These are phyloP conservation scores for Drosophila gunungcola DNA, from an alignment of 1,140 invertebrate species.

Conservation along the genomic window DNA sequence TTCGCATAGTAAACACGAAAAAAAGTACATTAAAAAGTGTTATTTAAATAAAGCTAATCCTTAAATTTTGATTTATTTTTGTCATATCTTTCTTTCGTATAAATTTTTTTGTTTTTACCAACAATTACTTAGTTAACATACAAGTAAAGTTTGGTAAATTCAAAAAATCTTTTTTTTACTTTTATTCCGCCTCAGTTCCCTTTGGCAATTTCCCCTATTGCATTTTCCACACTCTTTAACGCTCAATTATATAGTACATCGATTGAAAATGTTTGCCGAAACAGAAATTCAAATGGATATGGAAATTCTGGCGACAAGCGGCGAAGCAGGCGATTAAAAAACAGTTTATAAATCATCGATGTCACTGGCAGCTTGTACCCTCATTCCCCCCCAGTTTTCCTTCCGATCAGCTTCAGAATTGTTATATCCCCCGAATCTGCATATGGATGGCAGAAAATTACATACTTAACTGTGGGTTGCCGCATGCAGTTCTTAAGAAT, in stretches of 20 bases:
- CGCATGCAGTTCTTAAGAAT: slow-evolving; percentile 58
- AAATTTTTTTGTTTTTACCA: too few relatives aligned
- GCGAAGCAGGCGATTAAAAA: slow-evolving; percentile 54
- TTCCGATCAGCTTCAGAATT: not conserved
- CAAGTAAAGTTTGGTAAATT: slow-evolving; percentile 22
- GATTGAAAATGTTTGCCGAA: slow-evolving; percentile 57
- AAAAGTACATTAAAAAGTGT: too few relatives aligned
- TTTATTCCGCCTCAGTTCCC: not conserved
- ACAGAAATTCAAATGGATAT: slow-evolving; percentile 30
- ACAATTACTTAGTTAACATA: not conserved
- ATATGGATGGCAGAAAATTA: slow-evolving; percentile 63
- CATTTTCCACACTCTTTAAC: slow-evolving; percentile 45
- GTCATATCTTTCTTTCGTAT: too few relatives aligned
- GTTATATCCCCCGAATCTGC: slow-evolving; percentile 37
- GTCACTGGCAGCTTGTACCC: slow-evolving; percentile 24
- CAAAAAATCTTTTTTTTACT: slow-evolving; percentile 19
- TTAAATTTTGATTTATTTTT: too few relatives aligned
- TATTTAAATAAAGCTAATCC: too few relatives aligned
- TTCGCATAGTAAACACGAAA: too few relatives aligned
- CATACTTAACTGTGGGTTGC: slow-evolving; percentile 64
- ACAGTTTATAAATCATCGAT: slow-evolving; percentile 76
- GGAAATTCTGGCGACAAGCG: slow-evolving; percentile 28
- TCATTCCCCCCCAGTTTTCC: not conserved
- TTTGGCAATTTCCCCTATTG: slow-evolving; percentile 9
- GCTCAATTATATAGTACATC: slow-evolving; percentile 58